A percentile compares a stretch with the other conserved stretches of the same genome.
phyloP scores from a whole-genome alignment of 2,888 invertebrate species.

The Holacanthella duospinosa region DNA sequence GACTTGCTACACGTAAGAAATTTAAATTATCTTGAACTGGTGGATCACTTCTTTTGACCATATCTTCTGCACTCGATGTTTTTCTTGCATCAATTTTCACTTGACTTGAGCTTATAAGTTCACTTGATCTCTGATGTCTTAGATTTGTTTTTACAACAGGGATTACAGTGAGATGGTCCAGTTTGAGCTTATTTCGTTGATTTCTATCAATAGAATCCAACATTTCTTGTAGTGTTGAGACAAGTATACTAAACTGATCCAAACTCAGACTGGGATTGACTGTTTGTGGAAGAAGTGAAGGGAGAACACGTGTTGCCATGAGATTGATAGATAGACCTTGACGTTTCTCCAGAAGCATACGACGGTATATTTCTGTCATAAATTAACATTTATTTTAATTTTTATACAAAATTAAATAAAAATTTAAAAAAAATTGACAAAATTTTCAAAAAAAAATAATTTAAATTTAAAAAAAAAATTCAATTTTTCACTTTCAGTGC shows the following conservation, averaged over 20 bases:
- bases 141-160: constrained; percentile 9
- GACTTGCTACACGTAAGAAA: constrained; percentile 66
- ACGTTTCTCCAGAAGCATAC: constrained; percentile 75
- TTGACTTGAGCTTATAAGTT: constrained; percentile 17
- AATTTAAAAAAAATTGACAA: not conserved
- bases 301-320: constrained; percentile 89
- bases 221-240: constrained; percentile 85
- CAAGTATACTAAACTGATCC: constrained; percentile 66
- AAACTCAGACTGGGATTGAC: constrained; percentile 75
- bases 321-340: constrained; percentile 80
- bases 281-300: constrained; percentile 79
- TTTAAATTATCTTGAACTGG: constrained; percentile 43
- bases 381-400: not conserved
- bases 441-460: constrained; percentile 6
- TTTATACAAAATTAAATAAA: not conserved
- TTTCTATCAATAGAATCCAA: constrained; percentile 68
- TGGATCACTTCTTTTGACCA: constrained; percentile 64
- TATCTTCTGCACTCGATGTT: constrained; percentile 81
- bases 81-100: constrained; percentile 56
- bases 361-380: constrained; percentile 76
- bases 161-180: constrained; percentile 50
- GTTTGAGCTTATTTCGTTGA: constrained; percentile 76
- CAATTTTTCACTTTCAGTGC: not conserved
- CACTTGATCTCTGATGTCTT: constrained; percentile 14
- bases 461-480: constrained; percentile 5